Evolutionary conservation across 2,888 invertebrate genomes (phyloP).

Genomic region (Papilio elwesi): DNA sequence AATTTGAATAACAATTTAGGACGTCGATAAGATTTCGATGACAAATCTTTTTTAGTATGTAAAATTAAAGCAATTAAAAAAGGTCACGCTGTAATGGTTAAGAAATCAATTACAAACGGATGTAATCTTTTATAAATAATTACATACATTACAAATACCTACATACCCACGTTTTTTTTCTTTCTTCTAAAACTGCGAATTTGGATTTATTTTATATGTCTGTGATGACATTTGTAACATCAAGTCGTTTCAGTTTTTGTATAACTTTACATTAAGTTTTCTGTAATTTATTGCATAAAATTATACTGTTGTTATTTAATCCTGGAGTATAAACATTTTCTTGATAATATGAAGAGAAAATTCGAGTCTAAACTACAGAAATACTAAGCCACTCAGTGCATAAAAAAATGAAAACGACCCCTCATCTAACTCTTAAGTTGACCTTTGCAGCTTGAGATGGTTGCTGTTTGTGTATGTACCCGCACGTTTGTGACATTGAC

Average conservation of each 20-base stretch:
- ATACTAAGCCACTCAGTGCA: neutral
- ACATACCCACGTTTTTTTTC: neutral
- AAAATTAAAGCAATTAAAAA: conserved; percentile 11
- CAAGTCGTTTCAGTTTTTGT: neutral
- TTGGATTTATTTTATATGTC: neutral
- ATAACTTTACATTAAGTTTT: too few species aligned
- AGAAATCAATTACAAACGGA: conserved; percentile 20
- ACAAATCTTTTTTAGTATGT: neutral
- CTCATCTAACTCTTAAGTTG: conserved; percentile 7
- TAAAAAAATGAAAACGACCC: conserved; percentile 18
- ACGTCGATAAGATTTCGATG: conserved; percentile 28
- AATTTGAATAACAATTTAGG: conserved; percentile 17
- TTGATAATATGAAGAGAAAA: neutral
- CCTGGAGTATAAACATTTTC: neutral
- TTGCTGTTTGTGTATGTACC: conserved; percentile 39
- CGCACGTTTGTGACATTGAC: conserved; percentile 43
- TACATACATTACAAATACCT: neutral
- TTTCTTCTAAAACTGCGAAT: neutral
- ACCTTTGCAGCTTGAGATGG: conserved; percentile 24
- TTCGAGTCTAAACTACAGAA: neutral
- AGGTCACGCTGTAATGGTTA: conserved; percentile 22
- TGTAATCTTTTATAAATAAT: conserved; percentile 1
- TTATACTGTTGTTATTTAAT: neutral
- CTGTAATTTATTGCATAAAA: neutral
- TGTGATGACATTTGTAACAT: neutral